Evolutionary conservation across 1,140 invertebrate genomes (phyloP), one percentile per base, ranked within the genome.

Genomic region (Listronotus oregonensis): DNA sequence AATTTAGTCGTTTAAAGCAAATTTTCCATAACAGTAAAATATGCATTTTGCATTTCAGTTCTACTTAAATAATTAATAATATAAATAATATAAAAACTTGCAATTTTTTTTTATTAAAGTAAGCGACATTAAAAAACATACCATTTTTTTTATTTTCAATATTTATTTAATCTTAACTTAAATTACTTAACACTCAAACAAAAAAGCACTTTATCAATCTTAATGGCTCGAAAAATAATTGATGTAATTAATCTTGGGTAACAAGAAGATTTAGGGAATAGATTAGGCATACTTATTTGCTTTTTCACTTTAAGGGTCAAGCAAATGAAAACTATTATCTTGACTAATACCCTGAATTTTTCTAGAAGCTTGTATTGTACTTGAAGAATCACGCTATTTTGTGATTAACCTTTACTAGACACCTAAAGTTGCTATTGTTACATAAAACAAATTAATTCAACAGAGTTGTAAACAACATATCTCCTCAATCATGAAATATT

Each of bases 271-370:
- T 55, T 11, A 21, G 37, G 18, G 9, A n/a, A 9, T 15, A 40
- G 52, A 55, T 55, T 55, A 42, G 15, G 1, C 37, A 9, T 34
- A 55, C 52, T 55, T 55, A 55, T 55, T 55, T 55, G 52, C 52
- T 55, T 55, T 55, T 55, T 55, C 52, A 55, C 52, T 55, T 42
- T 55, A 42, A 42, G 34, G 52, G 52, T 55, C 39, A 55, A 42
- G 52, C 18, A 55, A 55, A 55, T 18, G 52, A 55, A 55, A 55
- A 55, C 37, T 55, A 55, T 55, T 55, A 55, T 55, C 52, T 55
- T 55, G 52, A 55, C 52, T 55, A 55, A 55, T 55, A 55, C 34
- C 34, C 17, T 55, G 52, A 55, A 55, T 55, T 55, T 55, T 55
- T 55, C 37, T 55, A 42, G 34, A n/a, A 34, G 12, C 52, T 10